These are phyloP conservation scores for Macrochelys suwanniensis DNA, from an alignment of 2,797 vertebrate genomes.

Conservation along the genomic window DNA sequence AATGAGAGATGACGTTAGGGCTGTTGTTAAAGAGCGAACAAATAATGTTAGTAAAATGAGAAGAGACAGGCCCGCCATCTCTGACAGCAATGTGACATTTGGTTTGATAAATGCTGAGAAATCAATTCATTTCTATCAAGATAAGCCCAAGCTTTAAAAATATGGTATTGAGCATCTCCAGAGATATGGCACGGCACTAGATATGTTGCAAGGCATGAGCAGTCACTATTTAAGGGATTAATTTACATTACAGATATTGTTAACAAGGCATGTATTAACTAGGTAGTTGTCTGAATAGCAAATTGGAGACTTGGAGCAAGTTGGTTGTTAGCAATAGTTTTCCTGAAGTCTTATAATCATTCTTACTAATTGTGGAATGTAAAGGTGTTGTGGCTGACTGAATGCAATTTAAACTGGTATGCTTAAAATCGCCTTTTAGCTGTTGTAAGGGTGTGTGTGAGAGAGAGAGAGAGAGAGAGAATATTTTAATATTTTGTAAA, in stretches of 20 bases:
- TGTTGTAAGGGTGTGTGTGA: not conserved
- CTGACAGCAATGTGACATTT: not conserved
- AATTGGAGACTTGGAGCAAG: not conserved
- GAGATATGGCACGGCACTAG: not conserved
- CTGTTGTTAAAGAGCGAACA: not conserved
- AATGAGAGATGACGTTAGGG: not conserved
- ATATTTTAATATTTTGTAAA: not conserved
- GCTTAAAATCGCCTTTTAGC: not conserved
- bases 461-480: too few relatives aligned
- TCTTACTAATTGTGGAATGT: not conserved
- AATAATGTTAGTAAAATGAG: not conserved
- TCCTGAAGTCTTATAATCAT: not conserved
- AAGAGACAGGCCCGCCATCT: not conserved
- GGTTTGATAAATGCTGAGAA: not conserved
- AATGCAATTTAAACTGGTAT: not conserved
- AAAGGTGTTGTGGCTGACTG: not conserved
- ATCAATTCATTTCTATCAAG: not conserved
- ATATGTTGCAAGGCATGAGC: not conserved
- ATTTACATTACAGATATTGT: not conserved
- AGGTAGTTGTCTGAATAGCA: not conserved
- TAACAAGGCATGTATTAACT: not conserved
- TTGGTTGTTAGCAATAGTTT: not conserved
- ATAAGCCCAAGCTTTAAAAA: not conserved
- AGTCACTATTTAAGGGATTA: slow-evolving; percentile 17
- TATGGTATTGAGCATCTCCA: not conserved